Evolutionary conservation across 2,888 invertebrate genomes (phyloP).

Genomic region (Augiades crinisus): DNA sequence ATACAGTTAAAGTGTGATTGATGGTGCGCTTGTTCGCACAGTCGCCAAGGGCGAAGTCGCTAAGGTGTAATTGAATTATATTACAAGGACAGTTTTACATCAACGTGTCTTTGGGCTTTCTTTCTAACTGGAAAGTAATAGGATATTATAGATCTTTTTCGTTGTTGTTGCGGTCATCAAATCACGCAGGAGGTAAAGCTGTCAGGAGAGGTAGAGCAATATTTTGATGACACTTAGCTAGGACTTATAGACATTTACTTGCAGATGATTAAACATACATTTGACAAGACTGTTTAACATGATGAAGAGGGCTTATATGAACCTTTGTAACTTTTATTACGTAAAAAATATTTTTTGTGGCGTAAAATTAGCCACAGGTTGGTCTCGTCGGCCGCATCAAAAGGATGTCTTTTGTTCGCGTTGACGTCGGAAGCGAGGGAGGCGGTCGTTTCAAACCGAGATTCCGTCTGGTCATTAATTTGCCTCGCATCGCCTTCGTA

Average conservation of each 20-base stretch:
- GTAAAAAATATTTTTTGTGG: too few relatives aligned
- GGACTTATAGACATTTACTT: too few relatives aligned
- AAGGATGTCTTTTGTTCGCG: conserved; percentile 36
- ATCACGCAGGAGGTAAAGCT: too few relatives aligned
- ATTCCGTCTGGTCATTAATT: conserved; percentile 73
- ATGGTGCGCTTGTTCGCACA: conserved; percentile 58
- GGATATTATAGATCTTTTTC: too few relatives aligned
- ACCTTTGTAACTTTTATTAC: too few relatives aligned
- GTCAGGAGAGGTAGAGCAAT: too few relatives aligned
- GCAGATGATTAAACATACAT: too few relatives aligned
- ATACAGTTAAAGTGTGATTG: conserved; percentile 79
- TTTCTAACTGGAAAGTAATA: conserved; percentile 35
- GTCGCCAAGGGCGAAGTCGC: conserved; percentile 53
- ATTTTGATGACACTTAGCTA: too few relatives aligned
- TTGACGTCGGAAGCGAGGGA: conserved; percentile 50
- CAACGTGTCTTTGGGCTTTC: conserved; percentile 44
- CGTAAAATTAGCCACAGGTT: conserved; percentile 43
- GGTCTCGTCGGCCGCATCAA: conserved; percentile 36
- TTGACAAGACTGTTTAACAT: too few relatives aligned
- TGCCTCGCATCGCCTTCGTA: conserved; percentile 58
- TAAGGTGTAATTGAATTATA: conserved; percentile 74
- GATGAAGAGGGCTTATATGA: too few relatives aligned
- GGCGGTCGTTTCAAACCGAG: conserved; percentile 51
- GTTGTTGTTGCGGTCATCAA: too few relatives aligned
- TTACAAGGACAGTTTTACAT: conserved; percentile 50